Percentiles rank a stretch among this genome's conserved stretches.
Evolutionary conservation across 2,113 vertebrate species (phyloP).

Genomic region (Artemisiospiza belli): DNA sequence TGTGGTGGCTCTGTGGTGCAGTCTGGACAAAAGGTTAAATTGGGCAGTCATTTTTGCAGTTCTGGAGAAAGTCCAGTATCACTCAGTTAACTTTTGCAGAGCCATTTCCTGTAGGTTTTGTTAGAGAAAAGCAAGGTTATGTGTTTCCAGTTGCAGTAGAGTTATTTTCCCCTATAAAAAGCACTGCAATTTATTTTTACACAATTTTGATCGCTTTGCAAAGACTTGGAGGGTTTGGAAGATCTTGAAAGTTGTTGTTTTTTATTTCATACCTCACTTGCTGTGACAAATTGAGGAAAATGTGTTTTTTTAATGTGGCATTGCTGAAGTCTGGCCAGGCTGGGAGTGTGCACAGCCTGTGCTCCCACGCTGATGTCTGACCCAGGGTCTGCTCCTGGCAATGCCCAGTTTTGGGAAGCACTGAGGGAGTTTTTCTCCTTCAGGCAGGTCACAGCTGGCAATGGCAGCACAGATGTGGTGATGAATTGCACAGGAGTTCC

Average conservation of each 20-base stretch:
- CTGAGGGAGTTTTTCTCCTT: not conserved
- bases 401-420: not conserved
- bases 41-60: not conserved
- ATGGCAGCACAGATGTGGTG: not conserved
- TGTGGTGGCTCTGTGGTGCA: not conserved
- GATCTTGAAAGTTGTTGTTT: not conserved
- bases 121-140: conserved; percentile 19
- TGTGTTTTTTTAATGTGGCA: not conserved
- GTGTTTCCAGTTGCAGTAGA: conserved; percentile 28
- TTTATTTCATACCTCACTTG: not conserved
- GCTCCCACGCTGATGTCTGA: not conserved
- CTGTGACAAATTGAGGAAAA: conserved; percentile 40
- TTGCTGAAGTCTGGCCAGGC: not conserved
- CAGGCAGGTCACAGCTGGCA: not conserved
- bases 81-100: conserved; percentile 55
- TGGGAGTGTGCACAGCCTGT: rapidly evolving
- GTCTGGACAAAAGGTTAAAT: conserved; percentile 44
- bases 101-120: conserved; percentile 51
- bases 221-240: not conserved
- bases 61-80: conserved; percentile 59
- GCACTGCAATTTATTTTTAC: conserved; percentile 6
- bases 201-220: not conserved
- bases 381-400: not conserved
- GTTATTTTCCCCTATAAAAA: conserved; percentile 30
- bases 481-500: not conserved